phyloP scores from a whole-genome alignment of 2,888 invertebrate species.

The Nudaria mundana region DNA sequence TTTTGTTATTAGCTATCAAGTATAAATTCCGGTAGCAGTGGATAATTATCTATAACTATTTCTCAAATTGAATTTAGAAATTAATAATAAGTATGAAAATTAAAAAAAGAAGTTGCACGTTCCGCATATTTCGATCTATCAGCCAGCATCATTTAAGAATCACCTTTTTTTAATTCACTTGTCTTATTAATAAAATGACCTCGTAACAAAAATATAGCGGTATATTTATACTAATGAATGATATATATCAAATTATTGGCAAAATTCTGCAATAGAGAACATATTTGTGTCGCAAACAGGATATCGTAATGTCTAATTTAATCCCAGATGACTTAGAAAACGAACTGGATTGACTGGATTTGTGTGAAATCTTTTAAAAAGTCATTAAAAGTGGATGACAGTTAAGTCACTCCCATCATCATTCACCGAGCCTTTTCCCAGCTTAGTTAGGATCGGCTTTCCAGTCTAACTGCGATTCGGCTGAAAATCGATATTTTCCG shows the following conservation, averaged over 20 bases:
- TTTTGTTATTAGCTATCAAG: neutral
- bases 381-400: slow-evolving; percentile 1
- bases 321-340: slow-evolving; percentile 20
- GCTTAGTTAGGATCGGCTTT: too few species aligned
- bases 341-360: slow-evolving; percentile 16
- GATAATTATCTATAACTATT: slow-evolving; percentile 1
- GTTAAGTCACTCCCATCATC: too few species aligned
- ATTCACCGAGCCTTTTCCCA: too few species aligned
- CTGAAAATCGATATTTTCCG: too few species aligned
- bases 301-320: slow-evolving; percentile 21
- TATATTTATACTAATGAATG: slow-evolving; percentile 5
- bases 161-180: too few species aligned
- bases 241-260: slow-evolving; percentile 10
- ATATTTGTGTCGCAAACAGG: slow-evolving; percentile 21
- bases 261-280: slow-evolving; percentile 19
- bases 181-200: slow-evolving; percentile 2
- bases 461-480: too few species aligned
- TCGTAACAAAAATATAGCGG: slow-evolving; percentile 13
- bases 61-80: neutral
- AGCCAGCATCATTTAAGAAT: neutral
- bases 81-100: neutral
- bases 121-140: neutral
- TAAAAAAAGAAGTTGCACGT: neutral
- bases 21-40: neutral
- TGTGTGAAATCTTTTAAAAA: slow-evolving; percentile 24